Conservation (phyloP, 2,113 vertebrate genomes). For the Microtus richardsoni region DNA sequence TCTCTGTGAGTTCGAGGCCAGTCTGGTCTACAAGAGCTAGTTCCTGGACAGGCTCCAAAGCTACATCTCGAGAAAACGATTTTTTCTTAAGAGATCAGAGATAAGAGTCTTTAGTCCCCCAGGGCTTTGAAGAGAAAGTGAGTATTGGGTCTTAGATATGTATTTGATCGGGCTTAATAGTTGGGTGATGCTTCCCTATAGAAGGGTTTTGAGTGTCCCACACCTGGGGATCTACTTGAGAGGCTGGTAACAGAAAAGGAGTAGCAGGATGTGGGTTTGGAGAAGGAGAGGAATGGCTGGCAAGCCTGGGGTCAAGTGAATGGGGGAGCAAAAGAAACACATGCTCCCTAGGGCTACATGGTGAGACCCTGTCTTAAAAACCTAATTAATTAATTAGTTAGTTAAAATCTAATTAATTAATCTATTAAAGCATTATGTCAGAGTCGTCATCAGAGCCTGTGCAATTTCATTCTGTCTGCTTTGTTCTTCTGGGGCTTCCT, state of each 20-base stretch:
- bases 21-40: too few relatives aligned
- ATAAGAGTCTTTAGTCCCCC: background rate
- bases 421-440: background rate
- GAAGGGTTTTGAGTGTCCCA: background rate
- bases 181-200: background rate
- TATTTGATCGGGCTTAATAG: background rate
- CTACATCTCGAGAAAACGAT: background rate
- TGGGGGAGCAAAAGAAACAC: background rate
- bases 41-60: too few relatives aligned
- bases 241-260: background rate
- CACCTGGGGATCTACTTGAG: background rate
- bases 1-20: too few relatives aligned
- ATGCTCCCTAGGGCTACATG: background rate
- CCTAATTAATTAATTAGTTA: background rate
- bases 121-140: background rate
- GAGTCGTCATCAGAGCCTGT: background rate
- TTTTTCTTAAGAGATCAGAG: background rate
- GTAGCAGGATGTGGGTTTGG: background rate
- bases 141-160: background rate
- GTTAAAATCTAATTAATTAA: background rate
- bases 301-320: background rate
- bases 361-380: background rate
- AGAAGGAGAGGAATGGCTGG: background rate
- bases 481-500: background rate
- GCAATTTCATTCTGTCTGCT: background rate